phyloP scores from a whole-genome alignment of 2,113 vertebrate genomes.

The Gulo gulo region DNA sequence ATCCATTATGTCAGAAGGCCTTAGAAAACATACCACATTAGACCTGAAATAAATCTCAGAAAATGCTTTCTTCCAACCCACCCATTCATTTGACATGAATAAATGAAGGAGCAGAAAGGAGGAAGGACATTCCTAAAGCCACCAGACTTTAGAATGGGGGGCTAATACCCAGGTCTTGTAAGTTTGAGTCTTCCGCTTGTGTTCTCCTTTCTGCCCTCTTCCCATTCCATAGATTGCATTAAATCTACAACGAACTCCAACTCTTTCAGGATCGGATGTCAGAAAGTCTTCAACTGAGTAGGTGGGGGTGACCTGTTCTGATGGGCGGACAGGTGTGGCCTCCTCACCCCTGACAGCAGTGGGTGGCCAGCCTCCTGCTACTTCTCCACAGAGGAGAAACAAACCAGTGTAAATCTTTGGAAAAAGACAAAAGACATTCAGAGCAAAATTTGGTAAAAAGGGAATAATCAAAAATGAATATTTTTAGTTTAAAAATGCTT shows the following conservation, averaged over 20 bases:
- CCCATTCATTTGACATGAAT: background rate
- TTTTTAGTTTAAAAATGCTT: background rate
- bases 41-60: background rate
- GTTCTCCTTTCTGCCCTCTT: background rate
- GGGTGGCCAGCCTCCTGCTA: background rate
- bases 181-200: background rate
- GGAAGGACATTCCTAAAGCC: background rate
- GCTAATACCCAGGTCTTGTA: background rate
- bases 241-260: background rate
- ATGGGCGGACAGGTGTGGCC: background rate
- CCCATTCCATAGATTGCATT: background rate
- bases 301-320: background rate
- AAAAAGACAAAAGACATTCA: background rate
- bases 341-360: background rate
- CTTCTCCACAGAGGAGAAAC: background rate
- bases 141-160: background rate
- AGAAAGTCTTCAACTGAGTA: background rate
- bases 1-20: background rate
- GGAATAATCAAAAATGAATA: background rate
- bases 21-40: background rate
- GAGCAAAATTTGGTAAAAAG: background rate
- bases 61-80: background rate
- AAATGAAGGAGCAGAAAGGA: background rate
- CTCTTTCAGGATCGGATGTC: background rate
- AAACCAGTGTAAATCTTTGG: background rate